Evolutionary conservation across 1,140 invertebrate genomes (phyloP), one percentile per base, ranked within the genome.

Genomic region (Rhopalosiphum padi): DNA sequence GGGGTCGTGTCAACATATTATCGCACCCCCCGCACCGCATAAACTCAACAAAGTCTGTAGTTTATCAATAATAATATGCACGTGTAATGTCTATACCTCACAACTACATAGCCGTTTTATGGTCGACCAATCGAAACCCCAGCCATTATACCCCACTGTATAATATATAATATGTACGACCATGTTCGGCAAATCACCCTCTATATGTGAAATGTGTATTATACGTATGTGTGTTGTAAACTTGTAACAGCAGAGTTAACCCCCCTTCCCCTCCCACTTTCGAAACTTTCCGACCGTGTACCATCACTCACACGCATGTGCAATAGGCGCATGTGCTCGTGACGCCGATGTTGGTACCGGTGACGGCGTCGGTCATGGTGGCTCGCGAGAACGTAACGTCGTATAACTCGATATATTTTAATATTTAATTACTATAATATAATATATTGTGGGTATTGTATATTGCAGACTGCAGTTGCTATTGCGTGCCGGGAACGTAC

Each of bases 21-120:
- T 68, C 30, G 60, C 60, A n/a, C 60, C 60, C 60, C 60, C 60
- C 15, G 48, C 48, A 30, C 30, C 30, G 60, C 60, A 68, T 11
- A 30, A 30, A 68, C 11, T 30, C 30, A 11, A 68, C 60, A 68
- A 68, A 68, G 60, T 68, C 30, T 11, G 30, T 30, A 68, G 30
- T 68, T 68, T 68, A 68, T 68, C 60, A 68, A 68, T 68, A 68
- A 68, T 68, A 68, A n/a, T 30, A 68, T 68, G 60, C 60, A 68
- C 60, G 60, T n/a, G 30, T 68, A 68, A 30, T 68, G 55, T 68
- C 30, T 68, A 68, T 68, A n/a, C 60, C 60, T 68, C 30, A 68
- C 25, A 68, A 30, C 60, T 68, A 30, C 60, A 68, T 15, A 68
- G 60, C 30, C 60, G 60, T 68, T 68, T 15, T 68, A 68, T 30